A percentile compares a stretch with the other conserved stretches of the same genome.
Evolutionary conservation across 2,113 vertebrate species (phyloP).

Genomic region (Atherinomorus stipes): DNA sequence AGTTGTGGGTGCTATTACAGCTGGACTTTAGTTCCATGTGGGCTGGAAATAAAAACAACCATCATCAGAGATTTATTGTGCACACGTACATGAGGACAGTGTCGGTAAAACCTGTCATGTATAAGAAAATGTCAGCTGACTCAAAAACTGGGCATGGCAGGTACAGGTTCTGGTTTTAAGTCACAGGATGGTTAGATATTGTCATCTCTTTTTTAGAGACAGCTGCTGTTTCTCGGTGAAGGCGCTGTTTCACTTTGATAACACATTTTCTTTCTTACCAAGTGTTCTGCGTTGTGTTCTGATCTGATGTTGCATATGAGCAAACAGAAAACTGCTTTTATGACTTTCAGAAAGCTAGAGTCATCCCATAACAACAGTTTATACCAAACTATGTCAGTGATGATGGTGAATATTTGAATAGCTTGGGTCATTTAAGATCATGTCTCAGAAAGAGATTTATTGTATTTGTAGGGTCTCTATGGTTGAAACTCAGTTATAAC

Average conservation of each 20-base stretch:
- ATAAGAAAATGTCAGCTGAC: slow-evolving; percentile 38
- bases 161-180: slow-evolving; percentile 33
- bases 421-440: slow-evolving; percentile 1
- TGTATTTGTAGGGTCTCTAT: neutral
- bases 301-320: slow-evolving; percentile 21
- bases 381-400: neutral
- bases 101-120: slow-evolving; percentile 1
- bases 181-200: slow-evolving; percentile 35
- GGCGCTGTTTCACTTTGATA: slow-evolving; percentile 35
- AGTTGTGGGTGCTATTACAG: slow-evolving; percentile 19
- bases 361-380: slow-evolving; percentile 18
- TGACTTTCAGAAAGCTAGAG: slow-evolving; percentile 6
- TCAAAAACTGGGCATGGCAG: slow-evolving; percentile 7
- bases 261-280: slow-evolving; percentile 12
- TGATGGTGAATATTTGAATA: neutral
- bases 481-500: neutral
- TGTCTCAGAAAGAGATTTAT: neutral
- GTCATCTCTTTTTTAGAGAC: slow-evolving; percentile 17
- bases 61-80: neutral
- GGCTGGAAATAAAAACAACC: slow-evolving; percentile 9
- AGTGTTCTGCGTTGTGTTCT: neutral
- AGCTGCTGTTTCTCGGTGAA: slow-evolving; percentile 21
- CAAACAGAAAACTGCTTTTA: slow-evolving; percentile 22
- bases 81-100: neutral
- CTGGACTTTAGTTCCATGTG: slow-evolving; percentile 39